Evolutionary conservation across 2,113 vertebrate species (phyloP).

Genomic region (Triplophysa dalaica): DNA sequence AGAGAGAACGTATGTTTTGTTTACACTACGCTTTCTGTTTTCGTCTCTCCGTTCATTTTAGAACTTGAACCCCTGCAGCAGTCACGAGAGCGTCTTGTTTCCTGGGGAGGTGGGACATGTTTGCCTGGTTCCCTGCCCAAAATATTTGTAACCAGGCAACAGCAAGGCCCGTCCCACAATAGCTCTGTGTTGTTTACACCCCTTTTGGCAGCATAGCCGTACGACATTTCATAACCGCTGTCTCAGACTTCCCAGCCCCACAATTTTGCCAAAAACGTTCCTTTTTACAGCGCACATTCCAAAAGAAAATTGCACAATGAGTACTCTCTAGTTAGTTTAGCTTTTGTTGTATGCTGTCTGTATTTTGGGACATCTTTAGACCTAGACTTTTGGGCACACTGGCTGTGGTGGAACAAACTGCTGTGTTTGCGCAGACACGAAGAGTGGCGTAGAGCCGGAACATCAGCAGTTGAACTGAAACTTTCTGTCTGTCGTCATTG

Average conservation of each 20-base stretch:
- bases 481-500: conserved; percentile 36
- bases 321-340: conserved; percentile 30
- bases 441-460: not conserved
- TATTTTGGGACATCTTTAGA: not conserved
- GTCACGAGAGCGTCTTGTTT: conserved; percentile 71
- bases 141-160: conserved; percentile 81
- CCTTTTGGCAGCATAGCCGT: conserved; percentile 65
- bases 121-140: conserved; percentile 75
- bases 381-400: not conserved
- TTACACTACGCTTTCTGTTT: conserved; percentile 41
- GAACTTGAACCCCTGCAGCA: conserved; percentile 55
- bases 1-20: conserved; percentile 39
- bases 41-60: conserved; percentile 39
- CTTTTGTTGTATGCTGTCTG: conserved; percentile 3
- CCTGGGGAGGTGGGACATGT: conserved; percentile 70
- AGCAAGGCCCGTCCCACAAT: conserved; percentile 67
- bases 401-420: not conserved
- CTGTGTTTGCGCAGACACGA: conserved; percentile 17
- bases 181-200: conserved; percentile 70
- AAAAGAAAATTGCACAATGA: not conserved
- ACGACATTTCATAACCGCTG: conserved; percentile 69
- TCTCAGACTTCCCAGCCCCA: conserved; percentile 56
- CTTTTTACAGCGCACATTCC: conserved; percentile 15
- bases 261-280: conserved; percentile 49
- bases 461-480: conserved; percentile 37